phyloP scores from a whole-genome alignment of 1,140 invertebrate species.

The Bombyx mori region ASM3026992v2 NC_085119.1:4352001-4352500 shows the following conservation, averaged over 20 bases:
- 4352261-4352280: conserved; percentile 13
- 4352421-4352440: conserved; percentile 36
- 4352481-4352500: conserved; percentile 62
- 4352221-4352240: conserved; percentile 24
- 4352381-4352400: conserved; percentile 31
- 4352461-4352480: conserved; percentile 53
- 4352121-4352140: no score
- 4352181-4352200: conserved; percentile 51
- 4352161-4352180: conserved; percentile 20
- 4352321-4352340: conserved; percentile 28
- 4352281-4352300: conserved; percentile 26
- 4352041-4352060: conserved; percentile 3
- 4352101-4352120: no score
- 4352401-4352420: conserved; percentile 41
- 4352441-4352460: conserved; percentile 51
- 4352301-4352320: conserved; percentile 24
- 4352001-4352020: conserved; percentile 32
- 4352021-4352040: conserved; percentile 32
- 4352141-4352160: not conserved
- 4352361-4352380: conserved; percentile 29
- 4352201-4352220: conserved; percentile 43
- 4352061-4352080: not conserved
- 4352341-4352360: conserved; percentile 21
- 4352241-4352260: conserved; percentile 13
- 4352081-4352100: no score